phyloP scores from a whole-genome alignment of 23 tunicate genomes.

The Diplosoma virens region DNA sequence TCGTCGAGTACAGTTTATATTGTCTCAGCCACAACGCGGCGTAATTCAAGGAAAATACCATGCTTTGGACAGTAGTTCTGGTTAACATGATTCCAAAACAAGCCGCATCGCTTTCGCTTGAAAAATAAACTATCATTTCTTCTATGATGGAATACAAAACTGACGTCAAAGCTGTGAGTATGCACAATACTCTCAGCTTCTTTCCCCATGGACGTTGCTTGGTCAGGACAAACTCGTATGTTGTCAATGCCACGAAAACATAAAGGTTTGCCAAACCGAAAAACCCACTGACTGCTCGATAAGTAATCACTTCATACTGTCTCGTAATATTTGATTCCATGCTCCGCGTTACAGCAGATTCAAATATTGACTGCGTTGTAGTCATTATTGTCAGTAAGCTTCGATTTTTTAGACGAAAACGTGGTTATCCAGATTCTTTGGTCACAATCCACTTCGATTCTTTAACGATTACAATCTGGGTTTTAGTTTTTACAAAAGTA shows the following conservation, averaged over 20 bases:
- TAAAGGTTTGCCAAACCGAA: background rate
- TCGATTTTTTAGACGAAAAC: background rate
- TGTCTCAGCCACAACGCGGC: slow-evolving; percentile 30
- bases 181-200: slow-evolving; percentile 10
- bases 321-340: background rate
- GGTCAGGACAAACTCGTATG: background rate
- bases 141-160: slow-evolving; percentile 8
- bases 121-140: slow-evolving; percentile 10
- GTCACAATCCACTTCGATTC: too few relatives aligned
- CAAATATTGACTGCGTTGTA: background rate
- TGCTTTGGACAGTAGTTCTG: slow-evolving; percentile 21
- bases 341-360: too few relatives aligned
- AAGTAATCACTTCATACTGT: background rate
- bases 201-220: background rate
- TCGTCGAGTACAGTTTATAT: slow-evolving; percentile 7
- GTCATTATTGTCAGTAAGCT: background rate
- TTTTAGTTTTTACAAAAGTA: too few relatives aligned
- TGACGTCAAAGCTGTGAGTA: slow-evolving; percentile 8
- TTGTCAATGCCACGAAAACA: background rate
- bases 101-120: background rate
- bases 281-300: background rate
- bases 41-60: slow-evolving; percentile 7
- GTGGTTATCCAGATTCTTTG: too few relatives aligned
- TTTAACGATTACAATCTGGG: too few relatives aligned
- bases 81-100: slow-evolving; percentile 6